Evolutionary conservation across 2,797 vertebrate species (phyloP).

Genomic region (Tachyglossus aculeatus): DNA sequence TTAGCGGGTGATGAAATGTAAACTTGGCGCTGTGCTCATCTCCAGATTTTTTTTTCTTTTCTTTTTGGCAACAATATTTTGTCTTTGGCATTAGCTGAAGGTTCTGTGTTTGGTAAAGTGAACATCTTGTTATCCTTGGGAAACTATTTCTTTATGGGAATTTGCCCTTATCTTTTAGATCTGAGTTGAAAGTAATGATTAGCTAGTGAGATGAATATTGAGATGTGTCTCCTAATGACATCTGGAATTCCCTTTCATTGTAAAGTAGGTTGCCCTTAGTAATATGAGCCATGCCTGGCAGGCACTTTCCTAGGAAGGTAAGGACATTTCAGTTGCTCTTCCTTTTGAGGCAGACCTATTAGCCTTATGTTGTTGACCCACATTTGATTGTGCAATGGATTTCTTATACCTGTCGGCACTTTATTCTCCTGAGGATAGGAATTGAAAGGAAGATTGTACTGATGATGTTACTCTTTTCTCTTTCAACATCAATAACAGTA

Average conservation of each 20-base stretch:
- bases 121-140: neutral
- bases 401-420: neutral
- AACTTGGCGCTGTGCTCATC: neutral
- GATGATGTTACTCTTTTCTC: neutral
- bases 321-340: neutral
- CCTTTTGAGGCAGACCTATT: neutral
- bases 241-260: neutral
- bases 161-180: neutral
- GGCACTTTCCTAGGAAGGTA: neutral
- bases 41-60: neutral
- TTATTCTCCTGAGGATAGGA: neutral
- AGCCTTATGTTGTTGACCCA: neutral
- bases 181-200: too few species aligned
- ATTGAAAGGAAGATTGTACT: neutral
- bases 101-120: constrained; percentile 22
- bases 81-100: neutral
- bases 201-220: neutral
- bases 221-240: neutral
- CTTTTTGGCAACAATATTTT: neutral
- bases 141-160: neutral
- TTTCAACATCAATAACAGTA: neutral
- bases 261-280: neutral
- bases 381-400: neutral
- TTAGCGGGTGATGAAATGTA: neutral
- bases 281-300: too few species aligned